Percentiles rank a stretch among this genome's conserved stretches.
phyloP scores from a whole-genome alignment of 2,797 vertebrate species.

The Pampus argenteus region DNA sequence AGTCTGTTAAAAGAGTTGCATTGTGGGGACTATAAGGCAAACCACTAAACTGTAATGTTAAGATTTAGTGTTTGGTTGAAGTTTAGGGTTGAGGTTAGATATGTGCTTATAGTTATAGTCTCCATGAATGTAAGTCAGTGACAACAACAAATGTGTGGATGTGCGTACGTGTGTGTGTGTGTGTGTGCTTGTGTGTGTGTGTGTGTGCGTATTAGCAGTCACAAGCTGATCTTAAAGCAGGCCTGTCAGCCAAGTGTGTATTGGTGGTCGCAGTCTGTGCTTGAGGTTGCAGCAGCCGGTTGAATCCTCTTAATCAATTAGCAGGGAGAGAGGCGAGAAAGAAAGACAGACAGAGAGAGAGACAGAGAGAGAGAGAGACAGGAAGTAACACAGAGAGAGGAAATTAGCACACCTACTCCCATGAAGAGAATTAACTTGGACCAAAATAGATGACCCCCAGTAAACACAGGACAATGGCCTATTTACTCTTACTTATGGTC shows the following conservation, averaged over 20 bases:
- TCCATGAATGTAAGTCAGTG: not conserved
- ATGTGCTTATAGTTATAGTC: not conserved
- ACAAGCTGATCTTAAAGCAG: slow-evolving; percentile 27
- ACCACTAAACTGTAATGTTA: not conserved
- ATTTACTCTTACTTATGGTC: slow-evolving; percentile 50
- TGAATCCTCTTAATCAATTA: slow-evolving; percentile 80
- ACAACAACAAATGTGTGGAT: slow-evolving; percentile 8
- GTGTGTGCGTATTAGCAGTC: not conserved
- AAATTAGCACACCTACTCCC: slow-evolving; percentile 75
- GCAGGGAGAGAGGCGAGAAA: slow-evolving; percentile 24
- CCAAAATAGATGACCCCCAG: slow-evolving; percentile 74
- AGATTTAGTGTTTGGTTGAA: slow-evolving; percentile 8
- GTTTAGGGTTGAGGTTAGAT: not conserved
- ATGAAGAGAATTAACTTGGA: slow-evolving; percentile 73
- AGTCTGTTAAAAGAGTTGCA: not conserved
- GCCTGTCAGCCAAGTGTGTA: slow-evolving; percentile 24
- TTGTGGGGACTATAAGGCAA: not conserved
- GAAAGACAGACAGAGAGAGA: slow-evolving; percentile 7
- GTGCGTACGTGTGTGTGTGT: too few species aligned
- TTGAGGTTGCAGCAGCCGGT: slow-evolving; percentile 60
- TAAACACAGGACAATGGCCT: slow-evolving; percentile 67
- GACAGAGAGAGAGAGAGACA: slow-evolving; percentile 12
- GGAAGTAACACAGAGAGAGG: slow-evolving; percentile 33
- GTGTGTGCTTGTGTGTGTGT: not conserved
- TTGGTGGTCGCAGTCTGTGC: slow-evolving; percentile 46